Percentiles rank a stretch among this genome's conserved stretches.
phyloP scores from a whole-genome alignment of 2,888 invertebrate species.

The Lithophane semibrunnea region DNA sequence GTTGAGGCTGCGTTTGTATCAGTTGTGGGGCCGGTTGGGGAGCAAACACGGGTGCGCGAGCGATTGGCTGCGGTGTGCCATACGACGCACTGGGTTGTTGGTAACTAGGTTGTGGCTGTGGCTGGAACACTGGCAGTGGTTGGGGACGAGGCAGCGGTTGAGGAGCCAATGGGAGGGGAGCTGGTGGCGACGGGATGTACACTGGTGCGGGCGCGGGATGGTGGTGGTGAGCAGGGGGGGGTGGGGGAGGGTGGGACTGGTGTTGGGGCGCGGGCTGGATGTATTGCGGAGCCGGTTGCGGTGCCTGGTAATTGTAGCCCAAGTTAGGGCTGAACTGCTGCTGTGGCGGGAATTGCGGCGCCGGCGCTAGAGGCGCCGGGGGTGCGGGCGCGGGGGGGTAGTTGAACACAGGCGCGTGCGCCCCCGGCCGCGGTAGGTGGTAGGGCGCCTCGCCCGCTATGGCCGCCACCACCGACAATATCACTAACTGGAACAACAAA shows the following conservation, averaged over 20 bases:
- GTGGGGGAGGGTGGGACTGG: constrained; percentile 45
- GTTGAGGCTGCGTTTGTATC: constrained; percentile 58
- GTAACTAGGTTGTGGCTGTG: constrained; percentile 60
- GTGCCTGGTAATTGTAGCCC: constrained; percentile 76
- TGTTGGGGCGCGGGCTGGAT: constrained; percentile 66
- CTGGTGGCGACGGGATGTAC: constrained; percentile 34
- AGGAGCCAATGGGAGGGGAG: constrained; percentile 10
- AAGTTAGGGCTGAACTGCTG: constrained; percentile 67
- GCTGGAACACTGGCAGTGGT: constrained; percentile 51
- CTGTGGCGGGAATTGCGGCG: constrained; percentile 60
- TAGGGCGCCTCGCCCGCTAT: constrained; percentile 85
- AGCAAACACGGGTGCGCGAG: constrained; percentile 56
- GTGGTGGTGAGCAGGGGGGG: constrained; percentile 56
- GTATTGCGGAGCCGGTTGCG: constrained; percentile 66
- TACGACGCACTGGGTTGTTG: constrained; percentile 63
- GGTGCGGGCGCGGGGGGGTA: constrained; percentile 72
- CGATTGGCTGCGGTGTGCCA: constrained; percentile 48
- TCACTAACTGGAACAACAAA: constrained; percentile 78
- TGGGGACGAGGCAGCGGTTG: constrained; percentile 53
- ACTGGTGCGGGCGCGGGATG: constrained; percentile 45
- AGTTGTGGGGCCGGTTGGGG: constrained; percentile 60
- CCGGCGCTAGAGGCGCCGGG: constrained; percentile 66
- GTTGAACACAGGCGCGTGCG: constrained; percentile 76
- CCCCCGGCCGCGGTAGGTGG: constrained; percentile 81
- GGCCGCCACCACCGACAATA: constrained; percentile 81